Evolutionary conservation across 2,113 vertebrate species (phyloP).

Genomic region (Cercopithecus mona): DNA sequence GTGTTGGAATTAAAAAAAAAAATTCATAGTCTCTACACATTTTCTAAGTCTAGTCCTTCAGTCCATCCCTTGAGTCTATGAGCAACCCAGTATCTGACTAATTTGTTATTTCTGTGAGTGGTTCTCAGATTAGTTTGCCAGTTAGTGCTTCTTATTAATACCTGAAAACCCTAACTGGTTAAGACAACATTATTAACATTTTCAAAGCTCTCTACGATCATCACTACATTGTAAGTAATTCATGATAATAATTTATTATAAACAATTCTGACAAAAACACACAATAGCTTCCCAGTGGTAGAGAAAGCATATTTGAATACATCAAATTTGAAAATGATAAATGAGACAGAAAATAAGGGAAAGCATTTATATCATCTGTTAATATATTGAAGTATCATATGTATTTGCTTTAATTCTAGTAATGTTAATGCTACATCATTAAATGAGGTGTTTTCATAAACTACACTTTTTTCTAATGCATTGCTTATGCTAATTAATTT

Average conservation of each 20-base stretch:
- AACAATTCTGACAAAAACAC: not conserved
- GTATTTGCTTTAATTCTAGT: not conserved
- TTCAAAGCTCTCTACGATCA: not conserved
- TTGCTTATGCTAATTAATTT: not conserved
- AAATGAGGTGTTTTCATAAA: not conserved
- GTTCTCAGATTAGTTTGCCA: not conserved
- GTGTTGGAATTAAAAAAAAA: not conserved
- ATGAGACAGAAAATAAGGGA: not conserved
- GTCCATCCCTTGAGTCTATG: not conserved
- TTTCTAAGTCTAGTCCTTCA: not conserved
- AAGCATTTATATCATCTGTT: not conserved
- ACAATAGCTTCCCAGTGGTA: not conserved
- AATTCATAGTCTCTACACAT: not conserved
- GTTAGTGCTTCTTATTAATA: not conserved
- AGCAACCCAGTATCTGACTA: not conserved
- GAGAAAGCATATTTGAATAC: not conserved
- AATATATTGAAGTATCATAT: not conserved
- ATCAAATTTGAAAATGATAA: not conserved
- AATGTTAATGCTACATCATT: not conserved
- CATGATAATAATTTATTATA: too few species aligned
- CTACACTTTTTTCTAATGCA: accelerated
- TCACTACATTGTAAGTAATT: not conserved
- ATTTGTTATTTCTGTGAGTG: not conserved
- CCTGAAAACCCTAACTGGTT: not conserved
- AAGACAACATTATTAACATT: not conserved